Evolutionary conservation across 1,140 invertebrate genomes (phyloP).

Genomic region (Berghia stephanieae): DNA sequence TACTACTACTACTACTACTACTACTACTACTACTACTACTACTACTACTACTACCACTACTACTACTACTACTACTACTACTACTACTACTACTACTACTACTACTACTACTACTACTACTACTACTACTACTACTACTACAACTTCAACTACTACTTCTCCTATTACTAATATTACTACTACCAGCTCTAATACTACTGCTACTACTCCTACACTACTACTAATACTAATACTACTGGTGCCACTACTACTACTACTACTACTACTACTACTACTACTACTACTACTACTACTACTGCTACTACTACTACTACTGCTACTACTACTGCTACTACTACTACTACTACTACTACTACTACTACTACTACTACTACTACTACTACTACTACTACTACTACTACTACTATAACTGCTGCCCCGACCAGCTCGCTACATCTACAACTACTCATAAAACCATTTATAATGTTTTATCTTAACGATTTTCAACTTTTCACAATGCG

Average conservation of each 20-base stretch:
- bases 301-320: slow-evolving; percentile 6
- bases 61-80: slow-evolving; percentile 8
- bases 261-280: slow-evolving; percentile 8
- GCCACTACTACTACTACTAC: slow-evolving; percentile 3
- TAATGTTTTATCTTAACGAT: too few relatives aligned
- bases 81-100: slow-evolving; percentile 7
- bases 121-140: slow-evolving; percentile 8
- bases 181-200: too few relatives aligned
- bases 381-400: slow-evolving; percentile 8
- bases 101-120: slow-evolving; percentile 7
- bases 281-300: slow-evolving; percentile 6
- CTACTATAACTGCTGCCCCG: too few relatives aligned
- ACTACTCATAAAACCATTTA: too few relatives aligned
- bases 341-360: slow-evolving; percentile 7
- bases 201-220: too few relatives aligned
- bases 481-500: too few relatives aligned
- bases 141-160: neutral
- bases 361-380: slow-evolving; percentile 7
- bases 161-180: too few relatives aligned
- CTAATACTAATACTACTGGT: too few relatives aligned
- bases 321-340: slow-evolving; percentile 7
- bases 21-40: slow-evolving; percentile 7
- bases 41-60: slow-evolving; percentile 3
- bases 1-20: slow-evolving; percentile 8
- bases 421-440: too few relatives aligned